Evolutionary conservation across 2,888 invertebrate genomes (phyloP), one percentile per base, ranked within the genome.

Genomic region (Hipparchia semele): DNA sequence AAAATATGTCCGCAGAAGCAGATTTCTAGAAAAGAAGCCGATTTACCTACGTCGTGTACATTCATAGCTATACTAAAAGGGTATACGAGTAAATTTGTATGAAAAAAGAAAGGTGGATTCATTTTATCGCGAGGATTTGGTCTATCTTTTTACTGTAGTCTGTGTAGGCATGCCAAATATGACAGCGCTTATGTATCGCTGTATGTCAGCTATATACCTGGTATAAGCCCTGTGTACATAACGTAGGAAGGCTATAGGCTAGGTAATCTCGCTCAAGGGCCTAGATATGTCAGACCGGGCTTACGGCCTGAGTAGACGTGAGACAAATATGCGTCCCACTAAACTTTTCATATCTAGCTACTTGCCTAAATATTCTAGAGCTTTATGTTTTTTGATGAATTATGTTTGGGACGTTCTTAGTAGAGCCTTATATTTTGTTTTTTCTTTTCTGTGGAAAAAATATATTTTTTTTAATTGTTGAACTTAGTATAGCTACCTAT

Each of bases 261-360:
- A 49, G 67, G 53, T 70, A 67, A 72, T 71, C 56, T 69, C 66
- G 72, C 67, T 69, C 68, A 69, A 71, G 65, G 66, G 45, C 65
- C 66, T 60, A 46, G 60, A 72, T 65, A 74, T 13, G 66, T 74
- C 71, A 66, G 66, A 58, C 33, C 53, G 60, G 53, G 65, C 49
- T 65, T 71, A 66, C 59, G 53, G 46, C 51, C 6, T 12, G 65
- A 39, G 46, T 51, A 66, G 51, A 66, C 66, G 4, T 13, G 12
- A 69, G 66, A 66, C 53, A 45, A 60, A 65, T 53, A 65, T 23
- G 59, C 51, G 46, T 54, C 45, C 5, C 45, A n/a, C 56, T 9
- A 56, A 67, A 56, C 45, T 56, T 56, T 56, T 67, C 45, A 56
- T 51, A 53, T 51, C 23, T 51, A 10, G 4, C 4, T 49, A 49